Evolutionary conservation across 2,113 vertebrate species (phyloP).

Genomic region (Amblyornis subalaris): DNA sequence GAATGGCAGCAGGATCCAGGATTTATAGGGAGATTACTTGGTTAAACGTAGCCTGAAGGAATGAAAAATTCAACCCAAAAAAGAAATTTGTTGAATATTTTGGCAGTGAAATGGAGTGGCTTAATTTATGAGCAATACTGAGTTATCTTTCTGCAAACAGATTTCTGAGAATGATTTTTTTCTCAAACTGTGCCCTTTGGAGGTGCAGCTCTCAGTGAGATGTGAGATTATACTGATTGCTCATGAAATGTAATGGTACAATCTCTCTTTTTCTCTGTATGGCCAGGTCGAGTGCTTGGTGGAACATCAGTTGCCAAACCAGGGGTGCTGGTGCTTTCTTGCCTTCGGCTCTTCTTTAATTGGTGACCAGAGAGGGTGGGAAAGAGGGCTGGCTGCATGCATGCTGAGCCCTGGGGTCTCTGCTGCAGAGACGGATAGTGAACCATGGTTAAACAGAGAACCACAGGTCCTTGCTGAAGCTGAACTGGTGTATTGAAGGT

Average conservation of each 20-base stretch:
- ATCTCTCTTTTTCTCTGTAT: neutral
- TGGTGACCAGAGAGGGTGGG: neutral
- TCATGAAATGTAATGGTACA: neutral
- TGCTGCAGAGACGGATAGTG: neutral
- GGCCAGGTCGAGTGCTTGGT: neutral
- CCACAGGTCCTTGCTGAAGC: neutral
- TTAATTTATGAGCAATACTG: slow-evolving; percentile 61
- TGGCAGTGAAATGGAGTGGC: slow-evolving; percentile 53
- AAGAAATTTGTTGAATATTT: slow-evolving; percentile 42
- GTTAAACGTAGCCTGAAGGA: slow-evolving; percentile 30
- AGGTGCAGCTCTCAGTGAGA: slow-evolving; percentile 27
- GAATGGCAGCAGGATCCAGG: slow-evolving; percentile 18
- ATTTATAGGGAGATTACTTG: slow-evolving; percentile 38
- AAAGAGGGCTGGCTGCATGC: neutral
- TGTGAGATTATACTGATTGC: neutral
- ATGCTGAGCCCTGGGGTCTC: neutral
- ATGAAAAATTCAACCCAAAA: slow-evolving; percentile 26
- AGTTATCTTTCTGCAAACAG: slow-evolving; percentile 62
- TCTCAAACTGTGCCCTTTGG: slow-evolving; percentile 10
- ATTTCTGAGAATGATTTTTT: slow-evolving; percentile 23
- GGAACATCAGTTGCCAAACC: neutral
- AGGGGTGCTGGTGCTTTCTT: neutral
- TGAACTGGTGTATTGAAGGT: neutral
- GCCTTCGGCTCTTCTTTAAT: fast-evolving
- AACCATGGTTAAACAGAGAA: neutral